These are phyloP conservation scores for Coelopa frigida DNA, from an alignment of 1,140 invertebrate species.

Conservation along the genomic window DNA sequence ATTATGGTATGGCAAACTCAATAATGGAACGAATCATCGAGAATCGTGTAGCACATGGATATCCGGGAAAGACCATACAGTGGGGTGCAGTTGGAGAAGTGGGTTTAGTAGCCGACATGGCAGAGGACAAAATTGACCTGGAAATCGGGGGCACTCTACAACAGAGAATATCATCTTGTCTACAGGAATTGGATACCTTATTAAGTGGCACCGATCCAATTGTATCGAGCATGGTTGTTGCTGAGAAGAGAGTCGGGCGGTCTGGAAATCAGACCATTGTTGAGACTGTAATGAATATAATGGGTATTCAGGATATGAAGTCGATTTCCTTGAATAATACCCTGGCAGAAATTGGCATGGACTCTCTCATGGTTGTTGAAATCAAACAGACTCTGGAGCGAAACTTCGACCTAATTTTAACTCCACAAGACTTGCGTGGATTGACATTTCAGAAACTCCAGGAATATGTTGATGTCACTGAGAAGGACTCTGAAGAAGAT, in stretches of 20 bases:
- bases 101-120: constrained; percentile 72
- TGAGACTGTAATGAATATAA: constrained; percentile 57
- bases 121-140: constrained; percentile 69
- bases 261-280: constrained; percentile 54
- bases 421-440: constrained; percentile 69
- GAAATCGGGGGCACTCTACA: constrained; percentile 75
- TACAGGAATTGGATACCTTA: constrained; percentile 61
- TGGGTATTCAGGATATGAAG: constrained; percentile 52
- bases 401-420: constrained; percentile 70
- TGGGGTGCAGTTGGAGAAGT: constrained; percentile 67
- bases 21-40: constrained; percentile 68
- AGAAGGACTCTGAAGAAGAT: no score
- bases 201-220: constrained; percentile 57
- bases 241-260: constrained; percentile 57
- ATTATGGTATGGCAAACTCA: constrained; percentile 74
- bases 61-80: constrained; percentile 61
- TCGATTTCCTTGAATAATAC: constrained; percentile 62
- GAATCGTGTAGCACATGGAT: constrained; percentile 46
- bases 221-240: constrained; percentile 72
- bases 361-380: constrained; percentile 84
- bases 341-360: constrained; percentile 80
- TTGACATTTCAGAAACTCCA: constrained; percentile 52
- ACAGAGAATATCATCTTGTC: constrained; percentile 73
- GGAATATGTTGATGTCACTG: constrained; percentile 58
- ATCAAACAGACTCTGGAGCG: constrained; percentile 79